Conservation (phyloP, 2,113 vertebrate species). For the Lates calcarifer region DNA sequence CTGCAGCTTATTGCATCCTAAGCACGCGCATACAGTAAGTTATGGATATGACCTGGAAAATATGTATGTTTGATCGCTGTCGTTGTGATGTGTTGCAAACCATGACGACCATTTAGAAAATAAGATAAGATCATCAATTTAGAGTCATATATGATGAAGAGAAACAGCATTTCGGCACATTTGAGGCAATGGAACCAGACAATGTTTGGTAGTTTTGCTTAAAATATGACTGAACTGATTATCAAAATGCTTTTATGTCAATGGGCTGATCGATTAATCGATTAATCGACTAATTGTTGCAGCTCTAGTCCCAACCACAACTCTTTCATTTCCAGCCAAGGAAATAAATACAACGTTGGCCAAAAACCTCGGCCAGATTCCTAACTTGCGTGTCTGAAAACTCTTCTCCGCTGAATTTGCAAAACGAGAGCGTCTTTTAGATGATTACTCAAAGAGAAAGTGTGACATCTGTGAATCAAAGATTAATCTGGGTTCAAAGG, state of each 20-base stretch:
- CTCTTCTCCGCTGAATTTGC: not conserved
- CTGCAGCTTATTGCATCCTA: not conserved
- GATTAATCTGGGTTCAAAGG: constrained; percentile 30
- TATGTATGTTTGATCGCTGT: not conserved
- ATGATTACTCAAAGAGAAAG: not conserved
- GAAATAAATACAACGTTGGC: not conserved
- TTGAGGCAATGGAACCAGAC: not conserved
- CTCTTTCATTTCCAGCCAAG: not conserved
- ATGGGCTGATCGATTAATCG: not conserved
- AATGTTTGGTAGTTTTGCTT: not conserved
- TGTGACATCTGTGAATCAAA: constrained; percentile 14
- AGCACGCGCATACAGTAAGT: not conserved
- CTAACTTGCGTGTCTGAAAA: not conserved
- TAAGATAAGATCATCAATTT: not conserved
- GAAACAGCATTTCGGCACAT: not conserved
- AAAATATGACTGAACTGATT: not conserved
- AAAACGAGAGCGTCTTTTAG: not conserved
- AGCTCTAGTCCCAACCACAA: not conserved
- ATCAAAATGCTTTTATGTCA: not conserved
- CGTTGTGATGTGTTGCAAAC: not conserved
- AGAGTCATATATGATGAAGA: not conserved
- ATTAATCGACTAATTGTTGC: not conserved
- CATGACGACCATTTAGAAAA: not conserved
- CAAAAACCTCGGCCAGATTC: not conserved
- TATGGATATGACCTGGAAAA: constrained; percentile 5